phyloP scores from a whole-genome alignment of 2,888 invertebrate genomes.

The Hypsopygia costalis region DNA sequence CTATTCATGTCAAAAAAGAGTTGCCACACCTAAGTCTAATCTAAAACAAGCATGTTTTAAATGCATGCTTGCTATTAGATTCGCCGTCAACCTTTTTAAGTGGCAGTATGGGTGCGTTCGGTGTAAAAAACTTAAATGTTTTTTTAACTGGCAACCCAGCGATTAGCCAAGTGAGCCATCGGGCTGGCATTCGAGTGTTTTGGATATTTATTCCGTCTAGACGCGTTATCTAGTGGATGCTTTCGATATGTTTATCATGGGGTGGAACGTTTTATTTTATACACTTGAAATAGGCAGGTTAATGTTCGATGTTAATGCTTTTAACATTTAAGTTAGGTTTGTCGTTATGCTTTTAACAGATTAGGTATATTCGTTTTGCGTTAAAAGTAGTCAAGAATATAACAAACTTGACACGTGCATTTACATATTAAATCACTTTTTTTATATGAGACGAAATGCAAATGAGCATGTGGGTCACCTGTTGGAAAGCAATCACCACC shows the following conservation, averaged over 20 bases:
- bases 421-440: no score
- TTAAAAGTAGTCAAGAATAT: no score
- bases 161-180: conserved; percentile 79
- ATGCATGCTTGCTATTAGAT: conserved; percentile 63
- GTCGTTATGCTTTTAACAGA: background rate
- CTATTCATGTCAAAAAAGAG: conserved; percentile 31
- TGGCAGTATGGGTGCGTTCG: conserved; percentile 55
- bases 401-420: no score
- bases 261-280: conserved; percentile 72
- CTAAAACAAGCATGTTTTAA: conserved; percentile 50
- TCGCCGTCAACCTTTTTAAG: conserved; percentile 70
- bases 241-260: conserved; percentile 62
- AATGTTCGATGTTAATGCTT: conserved; percentile 37
- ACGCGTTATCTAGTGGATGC: conserved; percentile 63
- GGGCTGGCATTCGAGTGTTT: conserved; percentile 72
- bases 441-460: no score
- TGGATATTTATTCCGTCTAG: conserved; percentile 74
- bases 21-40: conserved; percentile 40
- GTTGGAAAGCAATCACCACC: no score
- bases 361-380: no score
- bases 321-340: conserved; percentile 29
- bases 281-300: conserved; percentile 57
- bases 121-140: conserved; percentile 51
- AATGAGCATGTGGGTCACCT: no score
- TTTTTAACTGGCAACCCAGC: conserved; percentile 49